Evolutionary conservation across 2,113 vertebrate species (phyloP), one percentile per base, ranked within the genome.

Genomic region (Carollia perspicillata): DNA sequence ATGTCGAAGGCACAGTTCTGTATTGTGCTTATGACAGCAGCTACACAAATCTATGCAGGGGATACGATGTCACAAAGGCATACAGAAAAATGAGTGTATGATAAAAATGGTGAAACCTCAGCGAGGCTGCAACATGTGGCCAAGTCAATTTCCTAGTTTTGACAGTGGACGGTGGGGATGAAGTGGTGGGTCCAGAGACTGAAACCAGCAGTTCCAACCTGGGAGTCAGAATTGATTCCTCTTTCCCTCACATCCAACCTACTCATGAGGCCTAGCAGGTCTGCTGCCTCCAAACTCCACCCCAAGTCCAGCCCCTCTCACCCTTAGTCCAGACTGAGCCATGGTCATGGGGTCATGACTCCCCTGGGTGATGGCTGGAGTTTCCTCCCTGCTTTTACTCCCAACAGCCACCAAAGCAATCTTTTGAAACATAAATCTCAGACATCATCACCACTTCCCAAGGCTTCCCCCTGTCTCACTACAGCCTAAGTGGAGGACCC

Each of bases 261-360:
- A 55, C 35, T 28, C 8, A 2, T 18, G 37, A 51, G 26, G 53
- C 30, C 77, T 35, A 17, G 12, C 63, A 17, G 0, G 14, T 63
- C 51, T 47, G 53, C 68, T 18, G 26, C 79, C 66, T 33, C 33
- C 53, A 22, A 26, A 81, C 42, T 2, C 23, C 77, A 28, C 5
- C 42, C n/a, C 8, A 44, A 23, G 44, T 28, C 22, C 55, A 40
- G 44, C 6, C 9, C 47, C 44, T 30, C 44, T 6, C 9, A 5
- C 17, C 17, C 40, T 33, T 18, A 23, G 23, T 16, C 63, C 33
- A 58, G 18, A 22, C 63, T 6, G 18, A 84, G 55, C 69, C 58
- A 33, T 30, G 11, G 18, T 65, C 55, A 17, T 0, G 0, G 13
- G 11, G 8, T 65, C 55, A 23, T 0, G 0, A 8, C 44, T 42